Percentiles rank a stretch among this genome's conserved stretches.
Conservation (phyloP, 2,113 vertebrate genomes). For the Forbesichthys agassizii region DNA sequence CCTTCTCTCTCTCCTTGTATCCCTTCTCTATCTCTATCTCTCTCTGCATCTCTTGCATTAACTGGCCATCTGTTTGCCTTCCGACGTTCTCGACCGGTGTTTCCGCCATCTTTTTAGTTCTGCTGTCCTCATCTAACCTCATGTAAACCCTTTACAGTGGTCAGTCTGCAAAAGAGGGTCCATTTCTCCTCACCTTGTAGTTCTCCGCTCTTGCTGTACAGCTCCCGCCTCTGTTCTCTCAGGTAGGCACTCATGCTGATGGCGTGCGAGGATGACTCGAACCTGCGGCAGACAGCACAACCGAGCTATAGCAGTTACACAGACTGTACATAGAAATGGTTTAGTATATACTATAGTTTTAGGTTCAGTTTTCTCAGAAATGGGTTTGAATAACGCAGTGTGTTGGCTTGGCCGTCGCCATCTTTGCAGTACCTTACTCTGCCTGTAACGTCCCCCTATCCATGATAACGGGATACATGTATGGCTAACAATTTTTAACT, state of each 20-base stretch:
- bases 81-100: not conserved
- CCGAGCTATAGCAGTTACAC: not conserved
- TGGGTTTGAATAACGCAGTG: too few relatives aligned
- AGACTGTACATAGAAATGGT: too few relatives aligned
- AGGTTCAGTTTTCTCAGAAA: too few relatives aligned
- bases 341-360: too few relatives aligned
- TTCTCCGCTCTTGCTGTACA: constrained; percentile 98
- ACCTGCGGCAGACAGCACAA: constrained; percentile 71
- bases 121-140: not conserved
- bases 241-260: constrained; percentile 99
- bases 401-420: too few relatives aligned
- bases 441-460: too few relatives aligned
- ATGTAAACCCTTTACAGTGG: too few relatives aligned
- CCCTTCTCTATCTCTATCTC: constrained; percentile 6
- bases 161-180: too few relatives aligned
- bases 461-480: too few relatives aligned
- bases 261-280: constrained; percentile 96
- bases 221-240: constrained; percentile 92
- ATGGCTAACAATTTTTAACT: too few relatives aligned
- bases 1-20: constrained; percentile 9
- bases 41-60: not conserved
- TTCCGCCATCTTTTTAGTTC: not conserved
- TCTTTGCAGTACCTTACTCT: too few relatives aligned
- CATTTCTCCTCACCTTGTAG: constrained; percentile 85
- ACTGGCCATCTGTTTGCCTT: too few relatives aligned